Base-by-base conservation (phyloP, 30 jellyfish, hydroid and myxozoan species). In the Sanderia malayensis region DNA sequence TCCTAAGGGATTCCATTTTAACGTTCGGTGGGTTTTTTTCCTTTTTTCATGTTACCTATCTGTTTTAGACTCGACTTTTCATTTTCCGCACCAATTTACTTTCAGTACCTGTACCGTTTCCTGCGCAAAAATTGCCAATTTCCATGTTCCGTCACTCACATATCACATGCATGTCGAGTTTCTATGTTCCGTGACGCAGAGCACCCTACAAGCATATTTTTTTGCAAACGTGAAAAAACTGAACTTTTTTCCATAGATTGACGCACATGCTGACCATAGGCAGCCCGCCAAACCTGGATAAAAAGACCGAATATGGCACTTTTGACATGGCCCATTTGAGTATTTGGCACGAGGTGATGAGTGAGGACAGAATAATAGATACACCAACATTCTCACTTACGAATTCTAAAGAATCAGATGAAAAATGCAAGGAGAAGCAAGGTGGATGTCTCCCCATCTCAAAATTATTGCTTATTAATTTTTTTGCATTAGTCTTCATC, bases 261-360 rank as follows among this genome's bases (percentile, higher is more conserved):
- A 19, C 88, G 1, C 70, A 70, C 37, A 79, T 80, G 90, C 27
- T 90, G 41, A 82, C 97, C 20, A 81, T 90, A 15, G 97, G 86
- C 17, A 78, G 88, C n/a, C 97, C 97, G 37, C 81, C 79, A 46
- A 59, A 55, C 6, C 53, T 90, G 26, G 3, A 81, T 9, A 22
- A 78, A 25, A 26, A 27, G 52, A 23, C 19, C 0, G 90, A 31
- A 4, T 90, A 26, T 72, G 97, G 97, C 15, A 47, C 47, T 3
- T 90, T 90, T 66, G 97, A 90, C 73, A 76, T 90, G 89, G 94
- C 97, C 0, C 97, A 90, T 55, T 70, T 90, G 33, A 86, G 61
- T 11, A 45, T 85, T 4, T 85, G 90, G 91, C 31, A 37, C 60
- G 34, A 62, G 34, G 80, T 67, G 11, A 52, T 89, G 15, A 61